Conservation (phyloP, 2,797 vertebrate genomes). For the Coreius guichenoti region DNA sequence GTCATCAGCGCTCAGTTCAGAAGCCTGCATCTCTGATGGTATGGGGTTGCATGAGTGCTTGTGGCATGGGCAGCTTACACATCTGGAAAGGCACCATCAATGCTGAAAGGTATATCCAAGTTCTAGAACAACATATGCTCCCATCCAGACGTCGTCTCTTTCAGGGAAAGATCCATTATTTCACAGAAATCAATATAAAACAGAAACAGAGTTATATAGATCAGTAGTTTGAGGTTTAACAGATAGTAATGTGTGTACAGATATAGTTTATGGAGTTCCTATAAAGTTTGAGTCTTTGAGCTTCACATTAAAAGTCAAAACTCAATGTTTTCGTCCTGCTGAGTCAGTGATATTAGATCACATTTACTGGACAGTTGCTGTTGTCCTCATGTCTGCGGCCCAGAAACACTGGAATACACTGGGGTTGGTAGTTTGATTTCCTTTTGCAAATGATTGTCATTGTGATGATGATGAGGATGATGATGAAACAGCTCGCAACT, state of each 20-base stretch:
- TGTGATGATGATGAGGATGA: neutral
- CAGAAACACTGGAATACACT: neutral
- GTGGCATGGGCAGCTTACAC: too few relatives aligned
- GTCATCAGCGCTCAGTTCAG: too few relatives aligned
- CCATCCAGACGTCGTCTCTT: too few relatives aligned
- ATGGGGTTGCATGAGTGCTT: too few relatives aligned
- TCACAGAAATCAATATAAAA: neutral
- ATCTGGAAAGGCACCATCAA: too few relatives aligned
- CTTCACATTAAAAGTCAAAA: neutral
- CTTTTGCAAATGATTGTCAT: neutral
- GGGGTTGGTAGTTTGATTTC: neutral
- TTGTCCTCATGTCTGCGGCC: rapidly evolving
- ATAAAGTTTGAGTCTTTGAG: neutral
- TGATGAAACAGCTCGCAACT: neutral
- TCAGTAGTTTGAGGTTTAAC: neutral
- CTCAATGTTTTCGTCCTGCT: neutral
- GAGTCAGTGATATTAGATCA: neutral
- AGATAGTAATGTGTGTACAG: too few relatives aligned
- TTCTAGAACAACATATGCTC: too few relatives aligned
- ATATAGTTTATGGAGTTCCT: neutral
- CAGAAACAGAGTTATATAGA: neutral
- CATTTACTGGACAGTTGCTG: rapidly evolving
- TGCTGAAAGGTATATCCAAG: too few relatives aligned
- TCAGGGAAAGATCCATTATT: neutral
- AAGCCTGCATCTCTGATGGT: too few relatives aligned